A percentile compares a stretch with the other conserved stretches of the same genome.
Conservation (phyloP, 30 jellyfish, hydroid and myxozoan genomes). For the Sanderia malayensis region DNA sequence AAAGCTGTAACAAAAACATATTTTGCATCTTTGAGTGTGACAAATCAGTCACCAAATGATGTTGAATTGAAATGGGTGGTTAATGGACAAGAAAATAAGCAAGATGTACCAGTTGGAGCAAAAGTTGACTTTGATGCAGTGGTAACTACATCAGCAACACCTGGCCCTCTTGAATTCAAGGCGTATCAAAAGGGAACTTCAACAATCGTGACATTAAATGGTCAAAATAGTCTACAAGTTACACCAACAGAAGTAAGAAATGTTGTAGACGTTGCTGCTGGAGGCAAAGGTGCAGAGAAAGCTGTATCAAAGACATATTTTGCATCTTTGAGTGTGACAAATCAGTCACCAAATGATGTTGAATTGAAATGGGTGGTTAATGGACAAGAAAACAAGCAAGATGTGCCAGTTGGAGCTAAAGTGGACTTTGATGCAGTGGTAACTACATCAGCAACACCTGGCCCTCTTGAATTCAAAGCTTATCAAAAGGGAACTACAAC, state of each 20-base stretch:
- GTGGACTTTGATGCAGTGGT: slow-evolving; percentile 42
- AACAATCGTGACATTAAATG: slow-evolving; percentile 54
- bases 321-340: slow-evolving; percentile 50
- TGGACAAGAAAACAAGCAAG: slow-evolving; percentile 58
- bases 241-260: slow-evolving; percentile 59
- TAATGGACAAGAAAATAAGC: slow-evolving; percentile 52
- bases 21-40: slow-evolving; percentile 44
- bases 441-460: slow-evolving; percentile 45
- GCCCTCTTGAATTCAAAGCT: slow-evolving; percentile 60
- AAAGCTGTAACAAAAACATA: not conserved
- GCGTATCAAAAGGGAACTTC: slow-evolving; percentile 63
- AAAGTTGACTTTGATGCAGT: slow-evolving; percentile 40
- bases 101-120: slow-evolving; percentile 54
- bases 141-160: slow-evolving; percentile 38
- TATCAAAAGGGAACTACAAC: slow-evolving; percentile 56
- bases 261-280: slow-evolving; percentile 46
- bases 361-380: slow-evolving; percentile 54
- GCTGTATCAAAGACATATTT: slow-evolving; percentile 38
- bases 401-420: slow-evolving; percentile 50
- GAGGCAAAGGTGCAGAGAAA: slow-evolving; percentile 21
- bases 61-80: slow-evolving; percentile 63
- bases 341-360: slow-evolving; percentile 60
- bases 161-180: slow-evolving; percentile 63
- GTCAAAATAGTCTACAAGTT: slow-evolving; percentile 47
- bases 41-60: slow-evolving; percentile 58